Evolutionary conservation across 1,140 invertebrate genomes (phyloP).

Genomic region (Drosophila triauraria): DNA sequence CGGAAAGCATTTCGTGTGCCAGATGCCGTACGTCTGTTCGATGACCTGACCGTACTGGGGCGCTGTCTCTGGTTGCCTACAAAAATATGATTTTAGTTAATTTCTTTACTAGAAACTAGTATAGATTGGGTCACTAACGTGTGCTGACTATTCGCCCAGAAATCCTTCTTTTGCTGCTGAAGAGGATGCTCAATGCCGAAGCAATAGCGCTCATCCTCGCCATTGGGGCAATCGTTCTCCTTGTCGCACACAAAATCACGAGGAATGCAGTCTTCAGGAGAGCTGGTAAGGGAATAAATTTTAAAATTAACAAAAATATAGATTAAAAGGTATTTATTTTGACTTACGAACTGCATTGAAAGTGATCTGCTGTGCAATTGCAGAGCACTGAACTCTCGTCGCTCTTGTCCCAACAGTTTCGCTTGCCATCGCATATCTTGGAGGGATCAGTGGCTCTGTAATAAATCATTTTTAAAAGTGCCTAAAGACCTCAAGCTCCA

Average conservation of each 20-base stretch:
- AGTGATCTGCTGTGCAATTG: constrained; percentile 86
- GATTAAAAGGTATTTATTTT: too few species aligned
- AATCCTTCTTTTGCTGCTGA: constrained; percentile 52
- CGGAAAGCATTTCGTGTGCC: constrained; percentile 87
- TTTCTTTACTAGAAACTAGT: neutral
- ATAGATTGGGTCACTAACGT: constrained; percentile 3
- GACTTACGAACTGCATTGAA: constrained; percentile 86
- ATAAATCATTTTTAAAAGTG: neutral
- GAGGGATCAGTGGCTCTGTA: constrained; percentile 87
- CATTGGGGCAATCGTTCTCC: constrained; percentile 88
- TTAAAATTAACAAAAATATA: neutral
- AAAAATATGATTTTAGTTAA: constrained; percentile 12
- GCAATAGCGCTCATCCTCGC: constrained; percentile 89
- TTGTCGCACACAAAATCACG: constrained; percentile 91
- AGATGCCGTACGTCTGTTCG: constrained; percentile 86
- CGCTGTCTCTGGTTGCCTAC: constrained; percentile 33
- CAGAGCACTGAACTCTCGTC: constrained; percentile 91
- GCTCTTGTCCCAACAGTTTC: constrained; percentile 92
- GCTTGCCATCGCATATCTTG: constrained; percentile 91
- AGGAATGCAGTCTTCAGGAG: constrained; percentile 87
- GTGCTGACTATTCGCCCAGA: constrained; percentile 50
- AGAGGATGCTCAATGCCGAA: constrained; percentile 81
- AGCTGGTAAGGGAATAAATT: constrained; percentile 30
- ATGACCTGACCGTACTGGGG: constrained; percentile 86
- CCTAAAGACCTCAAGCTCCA: neutral